Conservation (phyloP, 2,113 vertebrate species). For the Bubo scandiacus region DNA sequence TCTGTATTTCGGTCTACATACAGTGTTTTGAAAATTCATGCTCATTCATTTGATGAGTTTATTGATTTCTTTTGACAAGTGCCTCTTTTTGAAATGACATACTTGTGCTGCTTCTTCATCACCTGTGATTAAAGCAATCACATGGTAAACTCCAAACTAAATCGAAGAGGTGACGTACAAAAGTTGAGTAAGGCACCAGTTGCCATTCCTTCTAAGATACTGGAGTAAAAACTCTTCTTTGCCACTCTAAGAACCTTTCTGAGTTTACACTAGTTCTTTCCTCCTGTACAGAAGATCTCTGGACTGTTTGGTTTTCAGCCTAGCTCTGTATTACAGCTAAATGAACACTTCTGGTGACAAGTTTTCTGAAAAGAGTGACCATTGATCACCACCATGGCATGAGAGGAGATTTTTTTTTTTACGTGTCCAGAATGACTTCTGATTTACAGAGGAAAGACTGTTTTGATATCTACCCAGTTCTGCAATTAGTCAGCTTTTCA, state of each 20-base stretch:
- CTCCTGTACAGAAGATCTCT: neutral
- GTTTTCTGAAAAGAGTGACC: neutral
- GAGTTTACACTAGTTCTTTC: neutral
- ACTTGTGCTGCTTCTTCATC: neutral
- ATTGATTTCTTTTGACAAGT: neutral
- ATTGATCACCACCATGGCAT: neutral
- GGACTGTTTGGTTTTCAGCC: neutral
- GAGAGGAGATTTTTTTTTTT: neutral
- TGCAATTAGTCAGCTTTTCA: neutral
- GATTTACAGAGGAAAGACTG: neutral
- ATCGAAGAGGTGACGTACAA: neutral
- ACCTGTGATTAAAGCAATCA: neutral
- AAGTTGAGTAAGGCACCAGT: neutral
- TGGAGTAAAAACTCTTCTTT: neutral
- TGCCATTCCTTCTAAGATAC: neutral
- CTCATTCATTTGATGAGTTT: neutral
- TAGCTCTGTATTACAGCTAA: neutral
- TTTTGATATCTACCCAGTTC: neutral
- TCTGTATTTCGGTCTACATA: neutral
- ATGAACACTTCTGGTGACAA: neutral
- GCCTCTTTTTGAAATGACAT: neutral
- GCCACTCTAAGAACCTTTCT: neutral
- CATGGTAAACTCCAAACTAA: neutral
- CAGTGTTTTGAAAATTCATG: neutral
- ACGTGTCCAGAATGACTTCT: neutral